Conservation (phyloP, 2,113 vertebrate genomes). For the Sphyrna mokarran region DNA sequence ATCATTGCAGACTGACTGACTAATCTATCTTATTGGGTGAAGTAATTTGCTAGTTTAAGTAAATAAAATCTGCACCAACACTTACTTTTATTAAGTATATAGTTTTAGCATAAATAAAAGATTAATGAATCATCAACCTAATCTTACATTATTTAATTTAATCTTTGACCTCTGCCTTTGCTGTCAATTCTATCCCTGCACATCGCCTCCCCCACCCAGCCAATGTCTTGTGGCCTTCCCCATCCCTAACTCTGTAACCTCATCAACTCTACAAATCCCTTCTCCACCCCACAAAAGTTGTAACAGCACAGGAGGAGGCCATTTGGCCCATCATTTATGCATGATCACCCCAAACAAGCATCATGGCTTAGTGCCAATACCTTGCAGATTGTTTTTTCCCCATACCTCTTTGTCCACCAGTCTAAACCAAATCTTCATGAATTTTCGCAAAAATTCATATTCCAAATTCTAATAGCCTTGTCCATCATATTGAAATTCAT, state of each 20-base stretch:
- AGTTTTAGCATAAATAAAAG: background rate
- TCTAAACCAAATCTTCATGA: background rate
- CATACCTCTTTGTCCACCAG: background rate
- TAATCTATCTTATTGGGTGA: background rate
- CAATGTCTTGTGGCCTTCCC: background rate
- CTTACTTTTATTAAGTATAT: background rate
- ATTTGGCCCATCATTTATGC: too few species aligned
- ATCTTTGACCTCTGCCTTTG: background rate
- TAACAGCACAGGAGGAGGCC: too few species aligned
- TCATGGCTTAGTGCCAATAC: too few species aligned
- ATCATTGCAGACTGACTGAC: background rate
- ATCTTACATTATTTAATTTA: background rate
- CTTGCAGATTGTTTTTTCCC: too few species aligned
- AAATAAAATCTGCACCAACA: background rate
- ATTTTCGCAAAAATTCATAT: background rate
- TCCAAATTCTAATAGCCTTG: background rate
- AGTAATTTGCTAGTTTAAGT: background rate
- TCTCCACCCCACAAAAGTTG: background rate
- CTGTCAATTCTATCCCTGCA: background rate
- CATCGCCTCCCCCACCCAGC: background rate
- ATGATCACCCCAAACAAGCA: too few species aligned
- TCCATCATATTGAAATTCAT: background rate
- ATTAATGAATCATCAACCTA: background rate
- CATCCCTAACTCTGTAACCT: background rate
- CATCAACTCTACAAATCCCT: background rate